phyloP scores from a whole-genome alignment of 2,113 vertebrate species.

The Xenotilapia leptura region DNA sequence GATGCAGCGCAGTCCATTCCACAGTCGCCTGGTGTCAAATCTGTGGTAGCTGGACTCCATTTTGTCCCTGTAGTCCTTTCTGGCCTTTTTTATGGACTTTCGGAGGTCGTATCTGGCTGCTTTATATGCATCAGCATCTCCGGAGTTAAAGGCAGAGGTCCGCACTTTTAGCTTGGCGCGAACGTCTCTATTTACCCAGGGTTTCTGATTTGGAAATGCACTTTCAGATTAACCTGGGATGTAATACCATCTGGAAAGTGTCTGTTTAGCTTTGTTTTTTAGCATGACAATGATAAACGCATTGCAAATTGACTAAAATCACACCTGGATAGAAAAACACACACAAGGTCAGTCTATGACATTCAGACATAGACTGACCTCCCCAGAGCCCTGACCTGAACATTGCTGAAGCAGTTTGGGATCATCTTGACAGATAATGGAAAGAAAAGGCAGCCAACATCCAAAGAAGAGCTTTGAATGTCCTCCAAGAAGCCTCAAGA shows the following conservation, averaged over 20 bases:
- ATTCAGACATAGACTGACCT: neutral
- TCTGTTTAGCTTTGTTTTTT: neutral
- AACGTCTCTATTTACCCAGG: no score
- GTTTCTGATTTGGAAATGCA: no score
- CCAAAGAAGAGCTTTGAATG: neutral
- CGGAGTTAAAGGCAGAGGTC: no score
- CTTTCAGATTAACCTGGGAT: neutral
- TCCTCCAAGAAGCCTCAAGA: neutral
- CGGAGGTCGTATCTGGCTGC: no score
- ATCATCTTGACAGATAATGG: neutral
- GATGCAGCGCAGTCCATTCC: no score
- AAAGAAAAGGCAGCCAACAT: neutral
- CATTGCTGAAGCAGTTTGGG: neutral
- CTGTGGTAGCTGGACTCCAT: no score
- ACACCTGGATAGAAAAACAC: neutral
- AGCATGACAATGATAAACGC: neutral
- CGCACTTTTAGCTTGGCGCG: no score
- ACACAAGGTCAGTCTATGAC: neutral
- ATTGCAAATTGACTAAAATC: neutral
- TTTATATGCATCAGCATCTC: no score
- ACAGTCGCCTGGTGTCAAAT: no score
- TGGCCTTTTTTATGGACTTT: no score
- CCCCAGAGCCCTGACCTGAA: neutral
- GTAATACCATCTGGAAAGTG: neutral
- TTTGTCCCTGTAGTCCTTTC: no score